These are phyloP conservation scores for rat (Rattus norvegicus) DNA, from an alignment of 2,113 vertebrate genomes.

Conservation along the genomic window DNA sequence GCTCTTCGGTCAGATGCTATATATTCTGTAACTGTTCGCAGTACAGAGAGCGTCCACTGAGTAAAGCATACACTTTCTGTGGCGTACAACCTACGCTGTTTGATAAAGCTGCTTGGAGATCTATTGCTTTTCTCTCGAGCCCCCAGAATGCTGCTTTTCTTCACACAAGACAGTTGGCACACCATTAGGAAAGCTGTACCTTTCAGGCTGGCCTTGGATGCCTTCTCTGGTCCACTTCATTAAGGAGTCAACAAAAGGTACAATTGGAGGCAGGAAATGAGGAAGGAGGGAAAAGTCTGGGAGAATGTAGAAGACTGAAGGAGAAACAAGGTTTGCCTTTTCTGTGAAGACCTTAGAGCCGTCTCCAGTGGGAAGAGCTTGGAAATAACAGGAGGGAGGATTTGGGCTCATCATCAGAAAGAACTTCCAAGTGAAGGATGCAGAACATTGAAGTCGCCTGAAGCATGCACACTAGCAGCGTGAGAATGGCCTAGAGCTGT, in stretches of 20 bases:
- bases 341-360: neutral
- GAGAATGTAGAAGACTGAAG: neutral
- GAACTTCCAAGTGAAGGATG: neutral
- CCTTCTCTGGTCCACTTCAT: neutral
- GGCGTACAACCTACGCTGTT: neutral
- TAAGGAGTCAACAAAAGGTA: neutral
- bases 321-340: neutral
- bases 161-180: neutral
- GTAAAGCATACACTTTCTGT: neutral
- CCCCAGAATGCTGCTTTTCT: neutral
- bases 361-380: neutral
- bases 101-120: neutral
- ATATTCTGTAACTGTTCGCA: neutral
- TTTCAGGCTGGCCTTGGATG: neutral
- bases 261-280: neutral
- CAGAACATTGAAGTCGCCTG: neutral
- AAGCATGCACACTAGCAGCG: neutral
- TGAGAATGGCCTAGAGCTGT: neutral
- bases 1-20: neutral
- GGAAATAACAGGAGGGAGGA: neutral
- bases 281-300: neutral
- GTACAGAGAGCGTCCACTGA: neutral
- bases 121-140: neutral
- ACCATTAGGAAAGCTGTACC: neutral
- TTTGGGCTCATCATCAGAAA: neutral